These are phyloP conservation scores for Drosophila parthenogenetica DNA, from an alignment of 2,888 invertebrate genomes.

Conservation along the genomic window DNA sequence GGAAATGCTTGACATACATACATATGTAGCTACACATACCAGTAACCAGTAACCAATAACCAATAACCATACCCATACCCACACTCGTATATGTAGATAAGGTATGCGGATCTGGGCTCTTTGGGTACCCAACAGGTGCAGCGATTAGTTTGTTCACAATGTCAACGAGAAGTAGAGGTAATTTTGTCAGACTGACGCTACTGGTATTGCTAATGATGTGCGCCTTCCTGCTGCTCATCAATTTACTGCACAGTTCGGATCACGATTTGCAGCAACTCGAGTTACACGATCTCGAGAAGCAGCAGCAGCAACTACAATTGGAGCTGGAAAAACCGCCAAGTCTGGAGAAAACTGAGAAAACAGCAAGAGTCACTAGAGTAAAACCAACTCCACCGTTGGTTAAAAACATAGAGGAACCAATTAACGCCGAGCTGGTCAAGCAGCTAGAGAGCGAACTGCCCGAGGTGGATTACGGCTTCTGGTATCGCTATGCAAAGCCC, in stretches of 20 bases:
- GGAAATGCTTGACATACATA: background rate
- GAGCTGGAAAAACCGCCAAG: too few species aligned
- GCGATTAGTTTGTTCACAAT: constrained; percentile 54
- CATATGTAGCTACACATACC: constrained; percentile 1
- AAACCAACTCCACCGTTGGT: constrained; percentile 9
- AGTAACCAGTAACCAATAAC: background rate
- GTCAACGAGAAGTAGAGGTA: constrained; percentile 54
- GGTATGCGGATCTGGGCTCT: constrained; percentile 8
- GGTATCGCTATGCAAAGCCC: constrained; percentile 63
- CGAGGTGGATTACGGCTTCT: constrained; percentile 66
- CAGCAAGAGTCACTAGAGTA: background rate
- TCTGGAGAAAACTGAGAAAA: too few species aligned
- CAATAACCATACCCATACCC: too few species aligned
- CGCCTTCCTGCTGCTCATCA: constrained; percentile 49
- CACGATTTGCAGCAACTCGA: background rate
- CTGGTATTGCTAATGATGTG: constrained; percentile 40
- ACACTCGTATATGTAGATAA: constrained; percentile 33
- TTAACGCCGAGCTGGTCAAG: constrained; percentile 47
- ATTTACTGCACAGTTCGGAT: constrained; percentile 15
- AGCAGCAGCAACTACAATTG: background rate
- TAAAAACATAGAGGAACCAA: constrained; percentile 46
- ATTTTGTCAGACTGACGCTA: constrained; percentile 41
- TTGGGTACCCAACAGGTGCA: background rate
- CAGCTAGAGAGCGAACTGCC: constrained; percentile 65
- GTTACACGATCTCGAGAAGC: background rate